Evolutionary conservation across 2,113 vertebrate species (phyloP).

Genomic region (Rhea americana): DNA sequence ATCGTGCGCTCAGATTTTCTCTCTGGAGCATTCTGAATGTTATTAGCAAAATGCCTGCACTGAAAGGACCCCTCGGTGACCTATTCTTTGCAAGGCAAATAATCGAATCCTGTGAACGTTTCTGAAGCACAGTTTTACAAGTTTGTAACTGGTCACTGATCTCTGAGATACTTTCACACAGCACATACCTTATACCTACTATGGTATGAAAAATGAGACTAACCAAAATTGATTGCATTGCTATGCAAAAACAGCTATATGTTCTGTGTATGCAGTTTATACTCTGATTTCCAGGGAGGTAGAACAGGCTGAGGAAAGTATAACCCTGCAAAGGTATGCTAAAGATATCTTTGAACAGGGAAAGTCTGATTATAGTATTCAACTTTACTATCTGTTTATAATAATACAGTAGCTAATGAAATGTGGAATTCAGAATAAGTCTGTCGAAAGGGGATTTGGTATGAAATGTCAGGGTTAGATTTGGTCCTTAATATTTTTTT

Average conservation of each 20-base stretch:
- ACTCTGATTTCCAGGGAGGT: neutral
- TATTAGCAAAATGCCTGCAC: neutral
- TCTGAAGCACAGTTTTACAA: neutral
- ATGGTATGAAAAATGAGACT: neutral
- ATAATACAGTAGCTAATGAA: neutral
- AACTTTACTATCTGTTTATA: neutral
- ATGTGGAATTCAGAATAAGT: neutral
- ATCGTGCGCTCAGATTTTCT: neutral
- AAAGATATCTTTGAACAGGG: neutral
- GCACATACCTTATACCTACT: neutral
- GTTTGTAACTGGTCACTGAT: neutral
- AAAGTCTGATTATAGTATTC: neutral
- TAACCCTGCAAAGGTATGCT: neutral
- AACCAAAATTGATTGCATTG: neutral
- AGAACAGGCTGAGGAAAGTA: neutral
- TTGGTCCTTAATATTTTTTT: neutral
- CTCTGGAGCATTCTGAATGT: neutral
- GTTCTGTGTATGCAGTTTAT: neutral
- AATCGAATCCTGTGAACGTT: neutral
- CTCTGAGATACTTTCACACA: neutral
- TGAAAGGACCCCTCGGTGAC: neutral
- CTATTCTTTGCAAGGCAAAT: neutral
- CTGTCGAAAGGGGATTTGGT: neutral
- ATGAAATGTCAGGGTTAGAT: neutral
- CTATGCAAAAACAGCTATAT: neutral